phyloP scores from a whole-genome alignment of 2,113 vertebrate genomes.

The Paracanthobrama guichenoti region DNA sequence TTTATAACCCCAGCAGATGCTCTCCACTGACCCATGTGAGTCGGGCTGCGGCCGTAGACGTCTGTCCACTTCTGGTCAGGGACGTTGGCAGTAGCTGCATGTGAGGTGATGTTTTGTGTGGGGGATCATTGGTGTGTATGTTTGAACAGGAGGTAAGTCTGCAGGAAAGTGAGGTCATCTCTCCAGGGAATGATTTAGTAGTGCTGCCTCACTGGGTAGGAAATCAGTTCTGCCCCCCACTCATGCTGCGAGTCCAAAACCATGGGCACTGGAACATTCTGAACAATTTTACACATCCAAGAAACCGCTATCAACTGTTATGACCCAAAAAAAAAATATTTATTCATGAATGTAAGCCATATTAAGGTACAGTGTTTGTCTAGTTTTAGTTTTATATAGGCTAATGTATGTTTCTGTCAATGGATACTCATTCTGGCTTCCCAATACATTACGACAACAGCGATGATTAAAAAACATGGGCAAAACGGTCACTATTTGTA shows the following conservation, averaged over 20 bases:
- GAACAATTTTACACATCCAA: background rate
- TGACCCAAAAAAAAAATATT: background rate
- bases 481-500: too few species aligned
- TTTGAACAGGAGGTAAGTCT: background rate
- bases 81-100: background rate
- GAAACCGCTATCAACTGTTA: background rate
- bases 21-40: conserved; percentile 23
- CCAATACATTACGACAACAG: too few species aligned
- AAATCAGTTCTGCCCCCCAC: background rate
- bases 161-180: conserved; percentile 43
- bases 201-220: background rate
- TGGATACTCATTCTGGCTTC: too few species aligned
- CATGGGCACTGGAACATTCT: background rate
- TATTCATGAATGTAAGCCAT: too few species aligned
- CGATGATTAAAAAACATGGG: too few species aligned
- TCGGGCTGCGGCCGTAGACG: background rate
- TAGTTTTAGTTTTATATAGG: too few species aligned
- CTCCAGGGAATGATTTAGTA: conserved; percentile 12
- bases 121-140: conserved; percentile 10
- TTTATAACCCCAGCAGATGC: background rate
- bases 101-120: conserved; percentile 27
- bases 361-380: too few species aligned
- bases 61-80: conserved; percentile 22
- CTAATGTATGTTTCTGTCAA: too few species aligned
- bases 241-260: background rate